Conservation (phyloP, 2,888 invertebrate species). For the Trichogramma dendrolimi region DNA sequence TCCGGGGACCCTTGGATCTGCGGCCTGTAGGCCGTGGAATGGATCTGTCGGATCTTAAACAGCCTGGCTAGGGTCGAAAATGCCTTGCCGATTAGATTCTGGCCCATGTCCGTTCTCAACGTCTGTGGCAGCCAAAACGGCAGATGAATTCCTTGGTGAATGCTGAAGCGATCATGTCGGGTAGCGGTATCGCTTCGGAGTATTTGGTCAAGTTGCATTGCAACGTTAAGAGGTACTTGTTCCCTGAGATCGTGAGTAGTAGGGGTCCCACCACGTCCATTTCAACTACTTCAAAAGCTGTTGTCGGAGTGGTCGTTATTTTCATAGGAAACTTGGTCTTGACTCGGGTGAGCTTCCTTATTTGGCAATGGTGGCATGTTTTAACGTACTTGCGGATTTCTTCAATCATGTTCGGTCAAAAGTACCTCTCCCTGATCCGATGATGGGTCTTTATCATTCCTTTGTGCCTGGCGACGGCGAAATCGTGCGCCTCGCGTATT, state of each 20-base stretch:
- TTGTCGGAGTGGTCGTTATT: no score
- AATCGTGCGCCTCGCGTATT: neutral
- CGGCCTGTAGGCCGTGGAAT: constrained; percentile 21
- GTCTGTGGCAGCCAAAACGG: constrained; percentile 19
- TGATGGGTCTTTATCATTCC: constrained; percentile 22
- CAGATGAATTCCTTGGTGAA: constrained; percentile 21
- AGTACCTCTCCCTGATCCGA: constrained; percentile 19
- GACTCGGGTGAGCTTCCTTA: no score
- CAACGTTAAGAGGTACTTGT: no score
- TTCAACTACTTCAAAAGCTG: no score
- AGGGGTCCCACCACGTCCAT: no score
- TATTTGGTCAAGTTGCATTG: no score
- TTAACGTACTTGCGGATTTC: no score
- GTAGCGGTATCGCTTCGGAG: no score
- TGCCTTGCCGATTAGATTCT: neutral
- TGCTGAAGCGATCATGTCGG: constrained; percentile 18
- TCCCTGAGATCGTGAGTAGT: no score
- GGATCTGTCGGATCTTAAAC: constrained; percentile 15
- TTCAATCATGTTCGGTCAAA: neutral
- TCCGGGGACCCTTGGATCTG: neutral
- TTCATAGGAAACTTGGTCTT: no score
- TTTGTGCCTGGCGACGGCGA: constrained; percentile 17
- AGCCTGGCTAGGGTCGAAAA: neutral
- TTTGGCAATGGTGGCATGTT: no score
- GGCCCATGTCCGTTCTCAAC: constrained; percentile 24